A percentile compares a stretch with the other conserved stretches of the same genome.
These are phyloP conservation scores for Chironomus striatipennis DNA, from an alignment of 1,140 invertebrate species.

Conservation along the genomic window DNA sequence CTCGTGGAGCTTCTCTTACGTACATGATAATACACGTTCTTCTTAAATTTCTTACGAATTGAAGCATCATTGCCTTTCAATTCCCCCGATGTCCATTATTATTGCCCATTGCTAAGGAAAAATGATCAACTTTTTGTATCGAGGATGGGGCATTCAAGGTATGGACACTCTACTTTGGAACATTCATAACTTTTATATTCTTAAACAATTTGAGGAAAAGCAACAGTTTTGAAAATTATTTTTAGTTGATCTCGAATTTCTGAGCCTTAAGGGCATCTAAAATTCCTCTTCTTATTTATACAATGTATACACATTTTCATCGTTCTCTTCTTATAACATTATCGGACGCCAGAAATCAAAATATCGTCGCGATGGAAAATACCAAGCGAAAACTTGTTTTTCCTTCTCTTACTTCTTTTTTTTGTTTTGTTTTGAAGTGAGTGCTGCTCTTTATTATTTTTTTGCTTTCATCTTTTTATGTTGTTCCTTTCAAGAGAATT, in stretches of 20 bases:
- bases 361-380: background rate
- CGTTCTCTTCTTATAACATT: background rate
- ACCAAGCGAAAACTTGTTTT: background rate
- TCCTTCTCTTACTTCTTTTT: background rate
- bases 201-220: no score
- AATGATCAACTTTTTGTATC: no score
- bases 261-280: background rate
- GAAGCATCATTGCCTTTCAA: background rate
- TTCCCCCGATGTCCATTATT: no score
- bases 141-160: no score
- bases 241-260: background rate
- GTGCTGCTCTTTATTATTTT: background rate
- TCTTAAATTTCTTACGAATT: background rate
- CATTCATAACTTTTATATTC: no score
- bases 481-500: slow-evolving; percentile 17
- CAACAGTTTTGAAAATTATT: no score
- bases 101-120: no score
- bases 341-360: background rate
- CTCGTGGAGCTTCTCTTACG: no score
- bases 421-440: background rate
- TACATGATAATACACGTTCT: no score
- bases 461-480: background rate
- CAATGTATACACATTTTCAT: background rate
- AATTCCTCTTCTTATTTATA: background rate
- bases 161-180: no score